Evolutionary conservation across 2,888 invertebrate genomes (phyloP), one percentile per base, ranked within the genome.

Genomic region (Stegophylla sp.): DNA sequence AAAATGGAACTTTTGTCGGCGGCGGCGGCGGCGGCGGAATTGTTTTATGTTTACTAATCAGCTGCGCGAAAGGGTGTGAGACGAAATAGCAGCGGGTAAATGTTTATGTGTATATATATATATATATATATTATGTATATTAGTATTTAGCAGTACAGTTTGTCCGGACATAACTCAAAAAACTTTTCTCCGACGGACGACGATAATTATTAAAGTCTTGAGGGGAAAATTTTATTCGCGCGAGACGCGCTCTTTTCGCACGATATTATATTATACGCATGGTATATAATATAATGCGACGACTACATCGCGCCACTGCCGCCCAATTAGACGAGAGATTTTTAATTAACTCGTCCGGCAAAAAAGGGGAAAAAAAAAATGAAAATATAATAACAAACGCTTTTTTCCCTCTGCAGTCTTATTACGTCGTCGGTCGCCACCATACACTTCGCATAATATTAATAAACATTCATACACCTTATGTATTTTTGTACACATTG

Each of bases 121-220:
- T 20, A 73, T 34, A 28, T 13, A 34, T 34, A 23, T 45, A 17
- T 48, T n/a, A n/a, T 43, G 20, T 20, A 73, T 34, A 34, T 34
- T 61, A 48, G 69, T 61, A n/a, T n/a, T 15, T 28, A 45, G 51
- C 45, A 7, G 28, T 45, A 28, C 34, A 20, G 51, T 20, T 23
- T 41, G 76, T 76, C 76, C 76, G 56, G 56, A 69, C 67, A 77
- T 69, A 77, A 77, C 77, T 69, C 69, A 77, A 77, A 77, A 77
- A 59, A 69, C 7, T 34, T 77, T 56, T 28, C 66, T 64, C 51
- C 53, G 26, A 15, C 45, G 34, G 7, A 51, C 26, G 59, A 43
- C 63, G 63, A 64, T 61, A 61, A 75, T 77, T 48, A 77, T 77
- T 77, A 77, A 77, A 77, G 45, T 77, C 34, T 77, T 48, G 77